Evolutionary conservation across 2,113 vertebrate species (phyloP), one percentile per base, ranked within the genome.

Genomic region (Parus major): DNA sequence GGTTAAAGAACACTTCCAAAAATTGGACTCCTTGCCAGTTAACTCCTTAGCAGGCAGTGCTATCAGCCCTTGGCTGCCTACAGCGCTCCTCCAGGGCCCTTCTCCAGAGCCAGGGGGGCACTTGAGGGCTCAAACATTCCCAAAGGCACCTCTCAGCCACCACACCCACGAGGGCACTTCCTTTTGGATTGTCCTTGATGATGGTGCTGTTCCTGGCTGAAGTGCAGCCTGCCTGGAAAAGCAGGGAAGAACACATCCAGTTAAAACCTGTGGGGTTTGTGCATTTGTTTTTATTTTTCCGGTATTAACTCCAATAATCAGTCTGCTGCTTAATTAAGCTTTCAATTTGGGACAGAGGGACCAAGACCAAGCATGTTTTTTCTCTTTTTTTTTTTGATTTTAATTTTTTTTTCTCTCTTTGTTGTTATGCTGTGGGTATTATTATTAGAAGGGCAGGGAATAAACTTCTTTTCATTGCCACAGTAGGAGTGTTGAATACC

Each of bases 121-220:
- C 21, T 70, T 33, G 16, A 28, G 42, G 11, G 10, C 41, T 52
- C 41, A 29, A 42, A 16, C 3, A 2, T 11, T 61, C 10, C 27
- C 17, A 8, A 1, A 13, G 52, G 55, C 29, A 83, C 61, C 24
- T 55, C 82, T 46, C 8, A 33, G 11, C 35, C 24, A 1, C 6
- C 5, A 18, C 3, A 3, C 8, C 6, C 0, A 39, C 11, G 39
- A 39, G 0, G 21, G 41, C 39, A 10, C 49, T 22, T 20, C 44
- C 49, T 11, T 12, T 35, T n/a, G 44, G 7, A 5, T 36, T 25
- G 56, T 9, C 23, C 12, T 5, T 21, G 20, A 1, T 7, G 12
- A 3, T 0, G 0, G 19, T 11, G 5, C 56, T 66, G 31, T 22
- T 20, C 9, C 19, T 59, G 66, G 41, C 41, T 59, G 44, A 5